phyloP scores from a whole-genome alignment of 2,797 vertebrate species.

The Lemur catta region DNA sequence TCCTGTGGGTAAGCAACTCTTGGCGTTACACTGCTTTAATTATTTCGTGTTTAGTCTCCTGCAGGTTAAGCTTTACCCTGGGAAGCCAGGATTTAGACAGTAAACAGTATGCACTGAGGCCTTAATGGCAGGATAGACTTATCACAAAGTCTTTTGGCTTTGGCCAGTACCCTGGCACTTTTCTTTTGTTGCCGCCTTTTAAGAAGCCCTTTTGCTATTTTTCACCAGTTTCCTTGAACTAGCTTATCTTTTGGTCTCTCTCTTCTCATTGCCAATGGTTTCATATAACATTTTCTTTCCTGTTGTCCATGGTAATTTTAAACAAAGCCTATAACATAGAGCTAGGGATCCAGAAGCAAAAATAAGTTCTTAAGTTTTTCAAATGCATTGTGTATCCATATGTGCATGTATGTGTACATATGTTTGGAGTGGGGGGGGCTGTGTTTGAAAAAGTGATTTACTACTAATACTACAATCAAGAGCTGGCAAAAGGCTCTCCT shows the following conservation, averaged over 20 bases:
- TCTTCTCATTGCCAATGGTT: not conserved
- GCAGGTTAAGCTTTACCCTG: not conserved
- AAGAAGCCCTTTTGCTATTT: not conserved
- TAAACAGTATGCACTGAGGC: rapidly evolving
- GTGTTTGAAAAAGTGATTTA: not conserved
- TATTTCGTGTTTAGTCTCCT: not conserved
- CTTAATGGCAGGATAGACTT: not conserved
- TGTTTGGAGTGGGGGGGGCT: not conserved
- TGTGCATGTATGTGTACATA: rapidly evolving
- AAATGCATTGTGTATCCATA: not conserved
- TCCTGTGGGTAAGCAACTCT: not conserved
- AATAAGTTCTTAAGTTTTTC: not conserved
- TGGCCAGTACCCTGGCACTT: not conserved
- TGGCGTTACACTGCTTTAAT: not conserved
- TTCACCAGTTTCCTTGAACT: not conserved
- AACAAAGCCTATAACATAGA: not conserved
- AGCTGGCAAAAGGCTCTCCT: not conserved
- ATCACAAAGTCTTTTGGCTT: not conserved
- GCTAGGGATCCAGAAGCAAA: not conserved
- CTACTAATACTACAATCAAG: not conserved
- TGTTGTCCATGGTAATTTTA: not conserved
- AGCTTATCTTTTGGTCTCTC: not conserved
- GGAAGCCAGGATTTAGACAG: not conserved
- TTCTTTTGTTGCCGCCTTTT: not conserved
- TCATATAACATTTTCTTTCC: not conserved